These are phyloP conservation scores for Drosophila siamana DNA, from an alignment of 2,888 invertebrate genomes.

Conservation along the genomic window DNA sequence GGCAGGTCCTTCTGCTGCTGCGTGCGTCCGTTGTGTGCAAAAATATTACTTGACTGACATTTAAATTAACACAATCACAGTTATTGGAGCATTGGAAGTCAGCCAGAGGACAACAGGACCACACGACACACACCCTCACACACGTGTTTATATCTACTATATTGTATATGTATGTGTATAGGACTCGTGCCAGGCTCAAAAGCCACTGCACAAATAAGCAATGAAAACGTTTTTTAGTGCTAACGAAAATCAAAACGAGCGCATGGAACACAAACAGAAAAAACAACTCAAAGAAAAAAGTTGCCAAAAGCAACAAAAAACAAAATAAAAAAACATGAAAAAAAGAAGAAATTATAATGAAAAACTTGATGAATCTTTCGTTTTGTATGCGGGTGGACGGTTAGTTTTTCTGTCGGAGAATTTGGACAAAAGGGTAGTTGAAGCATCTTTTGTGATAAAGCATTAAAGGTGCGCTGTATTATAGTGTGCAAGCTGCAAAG, in stretches of 20 bases:
- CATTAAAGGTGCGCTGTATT: no score
- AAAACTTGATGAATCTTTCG: slow-evolving; percentile 71
- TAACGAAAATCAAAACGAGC: slow-evolving; percentile 52
- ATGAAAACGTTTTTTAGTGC: slow-evolving; percentile 57
- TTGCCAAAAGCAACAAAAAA: slow-evolving; percentile 14
- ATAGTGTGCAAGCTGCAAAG: no score
- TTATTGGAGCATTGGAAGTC: slow-evolving; percentile 73
- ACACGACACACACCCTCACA: slow-evolving; percentile 12
- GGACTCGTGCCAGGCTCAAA: slow-evolving; percentile 33
- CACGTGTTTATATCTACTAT: not conserved
- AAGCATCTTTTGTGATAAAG: slow-evolving; percentile 1
- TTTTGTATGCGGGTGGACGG: slow-evolving; percentile 19
- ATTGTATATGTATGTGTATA: slow-evolving; percentile 4
- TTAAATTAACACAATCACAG: slow-evolving; percentile 81
- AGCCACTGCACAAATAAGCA: slow-evolving; percentile 64
- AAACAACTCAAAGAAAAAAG: not conserved
- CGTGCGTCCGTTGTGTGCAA: slow-evolving; percentile 58
- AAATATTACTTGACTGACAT: slow-evolving; percentile 82
- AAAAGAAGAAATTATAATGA: slow-evolving; percentile 44
- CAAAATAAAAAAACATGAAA: slow-evolving; percentile 1
- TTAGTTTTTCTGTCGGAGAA: slow-evolving; percentile 7
- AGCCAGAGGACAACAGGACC: slow-evolving; percentile 24
- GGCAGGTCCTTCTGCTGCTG: slow-evolving; percentile 23
- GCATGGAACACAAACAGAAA: slow-evolving; percentile 23
- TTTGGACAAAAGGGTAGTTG: slow-evolving; percentile 16